Conservation (phyloP, 2,888 invertebrate species). For the Oeneis ivallda region DNA sequence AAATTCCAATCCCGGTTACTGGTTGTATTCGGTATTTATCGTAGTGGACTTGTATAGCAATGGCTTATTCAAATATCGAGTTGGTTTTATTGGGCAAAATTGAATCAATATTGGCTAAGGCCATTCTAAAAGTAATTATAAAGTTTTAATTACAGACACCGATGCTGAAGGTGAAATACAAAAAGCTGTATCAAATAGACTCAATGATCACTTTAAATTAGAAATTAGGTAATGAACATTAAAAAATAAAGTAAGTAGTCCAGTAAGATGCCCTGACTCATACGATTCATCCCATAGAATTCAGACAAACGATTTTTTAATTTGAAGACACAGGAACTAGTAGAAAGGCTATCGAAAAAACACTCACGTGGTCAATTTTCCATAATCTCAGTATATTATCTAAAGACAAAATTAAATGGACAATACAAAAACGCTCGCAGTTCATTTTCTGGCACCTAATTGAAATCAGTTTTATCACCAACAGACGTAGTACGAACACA, state of each 20-base stretch:
- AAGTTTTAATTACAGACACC: constrained; percentile 2
- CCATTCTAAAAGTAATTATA: constrained; percentile 12
- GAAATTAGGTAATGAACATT: not conserved
- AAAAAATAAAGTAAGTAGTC: not conserved
- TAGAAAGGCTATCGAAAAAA: no score
- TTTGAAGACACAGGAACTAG: not conserved
- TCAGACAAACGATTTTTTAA: no score
- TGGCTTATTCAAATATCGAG: not conserved
- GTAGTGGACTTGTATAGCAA: constrained; percentile 18
- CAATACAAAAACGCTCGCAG: not conserved
- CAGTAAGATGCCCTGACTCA: not conserved
- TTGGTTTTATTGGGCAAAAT: constrained; percentile 1
- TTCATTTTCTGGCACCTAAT: constrained; percentile 6
- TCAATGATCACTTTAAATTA: not conserved
- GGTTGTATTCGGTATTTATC: constrained; percentile 15
- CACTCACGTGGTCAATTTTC: no score
- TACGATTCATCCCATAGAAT: not conserved
- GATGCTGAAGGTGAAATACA: constrained; percentile 1
- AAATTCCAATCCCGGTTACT: constrained; percentile 26
- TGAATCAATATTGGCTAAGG: constrained; percentile 7
- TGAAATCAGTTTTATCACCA: constrained; percentile 31
- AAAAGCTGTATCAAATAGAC: not conserved
- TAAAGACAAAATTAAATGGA: not conserved
- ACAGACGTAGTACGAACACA: constrained; percentile 33
- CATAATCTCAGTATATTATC: no score